Conservation (phyloP, 2,797 vertebrate genomes). For the Pelochelys cantorii region DNA sequence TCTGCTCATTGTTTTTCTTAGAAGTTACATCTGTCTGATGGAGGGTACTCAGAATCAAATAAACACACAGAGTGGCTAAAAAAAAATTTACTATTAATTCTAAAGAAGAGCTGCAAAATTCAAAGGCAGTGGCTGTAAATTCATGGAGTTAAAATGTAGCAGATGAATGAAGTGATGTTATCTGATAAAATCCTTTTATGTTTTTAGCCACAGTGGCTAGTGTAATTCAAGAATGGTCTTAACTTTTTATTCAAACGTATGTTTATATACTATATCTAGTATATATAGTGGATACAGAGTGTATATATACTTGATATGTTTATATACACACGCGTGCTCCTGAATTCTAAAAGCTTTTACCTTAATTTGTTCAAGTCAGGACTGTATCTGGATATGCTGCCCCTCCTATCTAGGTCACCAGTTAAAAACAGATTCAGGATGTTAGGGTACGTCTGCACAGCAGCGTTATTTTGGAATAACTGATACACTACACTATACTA, state of each 20-base stretch:
- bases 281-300: neutral
- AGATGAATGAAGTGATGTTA: conserved; percentile 62
- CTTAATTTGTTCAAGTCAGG: conserved; percentile 15
- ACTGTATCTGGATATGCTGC: neutral
- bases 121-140: conserved; percentile 44
- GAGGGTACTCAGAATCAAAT: neutral
- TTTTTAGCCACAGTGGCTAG: conserved; percentile 23
- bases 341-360: neutral
- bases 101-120: neutral
- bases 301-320: neutral
- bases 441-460: neutral
- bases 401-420: neutral
- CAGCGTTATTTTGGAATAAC: no score
- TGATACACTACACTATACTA: no score
- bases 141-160: conserved; percentile 60
- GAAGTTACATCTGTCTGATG: neutral
- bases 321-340: no score
- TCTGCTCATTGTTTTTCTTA: neutral
- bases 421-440: conserved; percentile 13
- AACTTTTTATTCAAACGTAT: neutral
- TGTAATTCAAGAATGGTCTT: neutral
- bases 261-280: neutral
- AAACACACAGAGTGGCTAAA: neutral
- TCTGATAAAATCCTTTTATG: conserved; percentile 68
- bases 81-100: conserved; percentile 50